A percentile compares a stretch with the other conserved stretches of the same genome.
These are phyloP conservation scores for Montipora capricornis DNA, from an alignment of 64 coral and sea anemone species.

Conservation along the genomic window DNA sequence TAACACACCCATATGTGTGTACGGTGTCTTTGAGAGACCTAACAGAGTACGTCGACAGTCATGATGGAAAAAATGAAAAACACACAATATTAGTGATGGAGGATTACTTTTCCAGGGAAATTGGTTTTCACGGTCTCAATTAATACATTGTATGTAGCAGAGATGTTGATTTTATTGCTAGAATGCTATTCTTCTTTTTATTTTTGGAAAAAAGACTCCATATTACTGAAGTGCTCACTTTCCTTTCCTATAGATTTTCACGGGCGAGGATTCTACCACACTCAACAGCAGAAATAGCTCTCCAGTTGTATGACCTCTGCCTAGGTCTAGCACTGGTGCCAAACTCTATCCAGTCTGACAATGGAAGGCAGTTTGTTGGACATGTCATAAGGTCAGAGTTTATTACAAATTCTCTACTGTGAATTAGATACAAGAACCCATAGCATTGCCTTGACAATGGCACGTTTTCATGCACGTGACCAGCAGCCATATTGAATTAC, in stretches of 20 bases:
- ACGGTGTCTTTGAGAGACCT: background rate
- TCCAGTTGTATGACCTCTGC: background rate
- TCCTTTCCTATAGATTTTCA: background rate
- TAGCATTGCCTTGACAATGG: background rate
- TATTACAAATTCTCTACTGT: background rate
- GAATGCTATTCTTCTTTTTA: too few relatives aligned
- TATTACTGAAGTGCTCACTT: background rate
- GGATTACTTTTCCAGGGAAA: too few relatives aligned
- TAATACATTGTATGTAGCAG: too few relatives aligned
- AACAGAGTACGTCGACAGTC: background rate
- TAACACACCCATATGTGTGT: too few relatives aligned
- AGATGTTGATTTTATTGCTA: too few relatives aligned
- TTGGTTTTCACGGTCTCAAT: too few relatives aligned
- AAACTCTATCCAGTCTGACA: background rate
- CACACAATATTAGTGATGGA: too few relatives aligned
- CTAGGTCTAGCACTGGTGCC: constrained; percentile 1
- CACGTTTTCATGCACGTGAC: background rate
- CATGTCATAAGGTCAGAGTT: constrained; percentile 3
- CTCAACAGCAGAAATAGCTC: background rate
- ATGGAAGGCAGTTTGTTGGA: constrained; percentile 2
- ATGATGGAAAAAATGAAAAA: too few relatives aligned
- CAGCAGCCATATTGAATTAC: too few relatives aligned
- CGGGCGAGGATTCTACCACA: background rate
- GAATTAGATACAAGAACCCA: background rate
- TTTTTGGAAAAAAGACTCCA: background rate